phyloP scores from a whole-genome alignment of 2,797 vertebrate species.

The Lophius americanus region DNA sequence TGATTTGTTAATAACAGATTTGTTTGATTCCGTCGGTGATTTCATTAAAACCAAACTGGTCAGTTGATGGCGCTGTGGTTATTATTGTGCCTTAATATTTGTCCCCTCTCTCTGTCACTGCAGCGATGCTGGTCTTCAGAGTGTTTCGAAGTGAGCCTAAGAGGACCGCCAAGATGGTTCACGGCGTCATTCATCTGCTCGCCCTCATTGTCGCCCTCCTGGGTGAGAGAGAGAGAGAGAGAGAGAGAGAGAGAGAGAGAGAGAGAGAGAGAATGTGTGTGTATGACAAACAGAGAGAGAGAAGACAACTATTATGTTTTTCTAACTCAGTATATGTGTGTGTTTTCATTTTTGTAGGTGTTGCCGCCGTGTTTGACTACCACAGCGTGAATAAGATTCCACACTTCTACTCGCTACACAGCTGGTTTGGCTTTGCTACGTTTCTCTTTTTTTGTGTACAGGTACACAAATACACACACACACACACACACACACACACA shows the following conservation, averaged over 20 bases:
- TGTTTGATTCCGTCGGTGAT: too few relatives aligned
- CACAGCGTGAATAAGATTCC: slow-evolving; percentile 81
- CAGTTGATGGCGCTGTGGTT: neutral
- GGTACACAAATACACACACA: slow-evolving; percentile 71
- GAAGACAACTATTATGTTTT: too few relatives aligned
- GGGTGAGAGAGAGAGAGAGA: slow-evolving; percentile 74
- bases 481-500: slow-evolving; percentile 13
- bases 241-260: neutral
- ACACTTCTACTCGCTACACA: slow-evolving; percentile 92
- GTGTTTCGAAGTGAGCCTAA: slow-evolving; percentile 90
- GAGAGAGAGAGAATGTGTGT: neutral
- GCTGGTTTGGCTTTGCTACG: slow-evolving; percentile 91
- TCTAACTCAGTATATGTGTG: slow-evolving; percentile 7
- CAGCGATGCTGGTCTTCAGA: slow-evolving; percentile 94
- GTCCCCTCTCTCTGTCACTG: neutral
- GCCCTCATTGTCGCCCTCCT: slow-evolving; percentile 88
- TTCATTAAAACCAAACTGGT: too few relatives aligned
- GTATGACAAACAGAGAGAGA: neutral
- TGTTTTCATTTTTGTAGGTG: slow-evolving; percentile 71
- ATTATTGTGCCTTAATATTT: neutral
- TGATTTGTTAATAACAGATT: too few relatives aligned
- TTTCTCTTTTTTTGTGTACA: slow-evolving; percentile 88
- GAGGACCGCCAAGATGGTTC: slow-evolving; percentile 87
- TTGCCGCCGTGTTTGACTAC: slow-evolving; percentile 89
- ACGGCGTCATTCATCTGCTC: slow-evolving; percentile 86